Percentiles rank a stretch among this genome's conserved stretches.
Evolutionary conservation across 2,797 vertebrate genomes (phyloP).

Genomic region (Gouania willdenowi): DNA sequence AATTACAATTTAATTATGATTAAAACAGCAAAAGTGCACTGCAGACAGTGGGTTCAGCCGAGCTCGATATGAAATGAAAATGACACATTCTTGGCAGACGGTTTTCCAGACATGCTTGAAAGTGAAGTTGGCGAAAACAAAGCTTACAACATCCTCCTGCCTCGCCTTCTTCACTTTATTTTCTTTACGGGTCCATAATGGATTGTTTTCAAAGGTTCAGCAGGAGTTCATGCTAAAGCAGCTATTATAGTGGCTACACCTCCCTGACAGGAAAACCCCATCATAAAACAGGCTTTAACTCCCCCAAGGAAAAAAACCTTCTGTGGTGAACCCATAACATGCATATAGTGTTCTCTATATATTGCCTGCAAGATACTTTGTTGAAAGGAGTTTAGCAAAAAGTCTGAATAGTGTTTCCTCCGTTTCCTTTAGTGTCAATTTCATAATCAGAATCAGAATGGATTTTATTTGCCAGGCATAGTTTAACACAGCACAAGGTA

Average conservation of each 20-base stretch:
- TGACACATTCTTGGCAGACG: slow-evolving; percentile 37
- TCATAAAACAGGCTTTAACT: too few relatives aligned
- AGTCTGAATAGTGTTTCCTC: slow-evolving; percentile 1
- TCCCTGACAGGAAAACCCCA: not conserved
- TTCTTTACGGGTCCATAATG: not conserved
- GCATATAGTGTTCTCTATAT: not conserved
- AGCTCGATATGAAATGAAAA: too few relatives aligned
- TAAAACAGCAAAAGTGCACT: too few relatives aligned
- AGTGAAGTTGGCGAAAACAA: slow-evolving; percentile 18
- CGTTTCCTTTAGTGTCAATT: slow-evolving; percentile 6
- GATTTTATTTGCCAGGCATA: too few relatives aligned
- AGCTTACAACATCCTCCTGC: slow-evolving; percentile 32
- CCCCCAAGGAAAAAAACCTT: not conserved
- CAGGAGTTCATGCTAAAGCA: slow-evolving; percentile 26
- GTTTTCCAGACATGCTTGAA: slow-evolving; percentile 43
- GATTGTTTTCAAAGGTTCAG: slow-evolving; percentile 39
- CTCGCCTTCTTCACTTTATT: slow-evolving; percentile 19
- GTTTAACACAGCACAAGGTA: too few relatives aligned
- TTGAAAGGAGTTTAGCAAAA: slow-evolving; percentile 9
- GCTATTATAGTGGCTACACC: slow-evolving; percentile 26
- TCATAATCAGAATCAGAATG: too few relatives aligned
- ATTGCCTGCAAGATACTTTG: not conserved
- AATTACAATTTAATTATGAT: too few relatives aligned
- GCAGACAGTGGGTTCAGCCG: too few relatives aligned
- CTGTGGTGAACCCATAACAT: not conserved